phyloP scores from a whole-genome alignment of 2,113 vertebrate species.

The Cheirogaleus medius region DNA sequence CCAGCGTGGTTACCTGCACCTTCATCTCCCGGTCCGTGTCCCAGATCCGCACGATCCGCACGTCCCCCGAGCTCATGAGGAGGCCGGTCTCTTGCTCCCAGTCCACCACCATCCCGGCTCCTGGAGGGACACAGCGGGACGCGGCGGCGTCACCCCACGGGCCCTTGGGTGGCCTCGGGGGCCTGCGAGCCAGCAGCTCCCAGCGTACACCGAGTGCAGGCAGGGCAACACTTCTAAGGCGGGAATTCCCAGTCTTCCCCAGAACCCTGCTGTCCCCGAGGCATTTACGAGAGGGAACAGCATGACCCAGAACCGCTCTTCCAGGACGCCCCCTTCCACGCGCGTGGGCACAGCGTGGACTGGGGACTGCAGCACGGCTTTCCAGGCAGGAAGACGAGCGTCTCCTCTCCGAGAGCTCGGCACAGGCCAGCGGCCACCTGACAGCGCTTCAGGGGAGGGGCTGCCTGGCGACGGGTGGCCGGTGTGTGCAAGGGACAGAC shows the following conservation, averaged over 20 bases:
- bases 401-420: not conserved
- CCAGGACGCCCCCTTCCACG: not conserved
- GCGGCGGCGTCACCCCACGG: rapidly evolving
- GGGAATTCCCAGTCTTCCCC: not conserved
- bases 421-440: not conserved
- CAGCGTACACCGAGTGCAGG: not conserved
- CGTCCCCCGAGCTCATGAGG: conserved; percentile 97
- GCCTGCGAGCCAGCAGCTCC: not conserved
- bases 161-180: not conserved
- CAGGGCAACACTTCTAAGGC: rapidly evolving
- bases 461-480: too few relatives aligned
- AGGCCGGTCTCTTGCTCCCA: conserved; percentile 99
- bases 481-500: not conserved
- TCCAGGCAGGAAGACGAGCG: not conserved
- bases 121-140: conserved; percentile 78
- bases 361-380: not conserved
- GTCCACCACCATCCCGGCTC: conserved; percentile 98
- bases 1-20: conserved; percentile 89
- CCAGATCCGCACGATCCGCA: conserved; percentile 96
- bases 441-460: not conserved
- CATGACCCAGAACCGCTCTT: rapidly evolving
- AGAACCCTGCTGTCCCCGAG: not conserved
- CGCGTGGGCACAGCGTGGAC: not conserved
- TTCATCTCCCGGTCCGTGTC: conserved; percentile 98
- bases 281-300: not conserved